Percentiles rank a stretch among this genome's conserved stretches.
These are phyloP conservation scores for Frankliniella fusca DNA, from an alignment of 2,888 invertebrate species.

Conservation along the genomic window DNA sequence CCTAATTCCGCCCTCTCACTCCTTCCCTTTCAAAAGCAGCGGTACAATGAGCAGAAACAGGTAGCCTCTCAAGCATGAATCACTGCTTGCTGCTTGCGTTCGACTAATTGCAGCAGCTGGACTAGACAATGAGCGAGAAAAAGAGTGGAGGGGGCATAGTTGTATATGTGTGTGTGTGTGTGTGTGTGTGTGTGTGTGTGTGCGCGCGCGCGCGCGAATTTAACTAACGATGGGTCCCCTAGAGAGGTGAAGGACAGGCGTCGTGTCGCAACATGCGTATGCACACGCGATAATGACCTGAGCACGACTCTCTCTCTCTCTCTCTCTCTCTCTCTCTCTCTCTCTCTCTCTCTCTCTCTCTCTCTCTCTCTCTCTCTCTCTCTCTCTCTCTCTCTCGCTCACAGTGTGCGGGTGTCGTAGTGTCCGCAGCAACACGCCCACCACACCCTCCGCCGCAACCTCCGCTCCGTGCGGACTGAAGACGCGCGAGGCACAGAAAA, in stretches of 20 bases:
- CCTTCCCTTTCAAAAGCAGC: not conserved
- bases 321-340: not conserved
- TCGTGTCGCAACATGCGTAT: not conserved
- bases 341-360: not conserved
- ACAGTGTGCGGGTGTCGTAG: not conserved
- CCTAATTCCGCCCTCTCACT: not conserved
- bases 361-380: conserved; percentile 1
- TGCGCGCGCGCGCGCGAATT: not conserved
- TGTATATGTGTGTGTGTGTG: not conserved
- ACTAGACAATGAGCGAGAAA: not conserved
- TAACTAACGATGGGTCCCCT: not conserved
- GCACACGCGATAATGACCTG: not conserved
- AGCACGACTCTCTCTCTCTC: too few species aligned
- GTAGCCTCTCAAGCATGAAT: not conserved
- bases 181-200: not conserved
- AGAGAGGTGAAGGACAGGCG: not conserved
- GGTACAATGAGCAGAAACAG: not conserved
- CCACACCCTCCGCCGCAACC: too few species aligned
- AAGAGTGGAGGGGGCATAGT: too few species aligned
- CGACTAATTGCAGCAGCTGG: not conserved
- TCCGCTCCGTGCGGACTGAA: too few species aligned
- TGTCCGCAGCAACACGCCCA: too few species aligned
- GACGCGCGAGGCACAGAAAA: too few species aligned
- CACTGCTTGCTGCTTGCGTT: not conserved
- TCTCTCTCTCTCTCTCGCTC: not conserved